A percentile compares a stretch with the other conserved stretches of the same genome.
Evolutionary conservation across 2,797 vertebrate genomes (phyloP).

Genomic region (Babyrousa celebensis): DNA sequence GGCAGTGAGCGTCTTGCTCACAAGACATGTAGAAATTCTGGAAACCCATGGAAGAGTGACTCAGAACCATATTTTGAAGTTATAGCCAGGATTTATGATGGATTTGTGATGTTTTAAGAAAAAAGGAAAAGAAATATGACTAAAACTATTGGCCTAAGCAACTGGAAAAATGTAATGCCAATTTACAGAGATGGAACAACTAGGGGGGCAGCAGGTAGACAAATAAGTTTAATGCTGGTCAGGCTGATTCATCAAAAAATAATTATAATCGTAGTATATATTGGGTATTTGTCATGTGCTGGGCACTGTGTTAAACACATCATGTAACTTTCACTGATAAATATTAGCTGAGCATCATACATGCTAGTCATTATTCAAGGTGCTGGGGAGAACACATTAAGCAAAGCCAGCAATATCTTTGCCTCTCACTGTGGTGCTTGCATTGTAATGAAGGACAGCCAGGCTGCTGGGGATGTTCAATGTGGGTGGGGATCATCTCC

Average conservation of each 20-base stretch:
- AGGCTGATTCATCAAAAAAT: slow-evolving; percentile 46
- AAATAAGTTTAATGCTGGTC: slow-evolving; percentile 43
- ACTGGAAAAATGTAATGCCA: background rate
- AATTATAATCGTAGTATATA: slow-evolving; percentile 29
- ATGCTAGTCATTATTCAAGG: slow-evolving; percentile 19
- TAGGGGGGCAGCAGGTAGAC: slow-evolving; percentile 9
- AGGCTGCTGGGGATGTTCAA: background rate
- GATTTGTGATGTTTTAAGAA: background rate
- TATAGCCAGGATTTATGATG: slow-evolving; percentile 8
- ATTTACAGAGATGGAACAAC: slow-evolving; percentile 19
- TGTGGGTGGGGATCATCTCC: background rate
- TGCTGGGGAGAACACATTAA: background rate
- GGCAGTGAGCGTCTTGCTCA: background rate
- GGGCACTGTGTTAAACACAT: background rate
- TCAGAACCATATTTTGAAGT: slow-evolving; percentile 38
- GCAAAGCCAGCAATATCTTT: background rate
- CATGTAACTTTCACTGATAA: background rate
- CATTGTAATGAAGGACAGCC: background rate
- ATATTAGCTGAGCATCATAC: background rate
- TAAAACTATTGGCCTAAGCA: background rate
- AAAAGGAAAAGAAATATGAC: slow-evolving; percentile 49
- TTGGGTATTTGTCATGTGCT: background rate
- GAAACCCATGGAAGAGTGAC: background rate
- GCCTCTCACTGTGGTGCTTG: background rate
- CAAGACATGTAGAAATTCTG: slow-evolving; percentile 28